phyloP scores from a whole-genome alignment of 2,888 invertebrate genomes.

The Ochropacha duplaris region DNA sequence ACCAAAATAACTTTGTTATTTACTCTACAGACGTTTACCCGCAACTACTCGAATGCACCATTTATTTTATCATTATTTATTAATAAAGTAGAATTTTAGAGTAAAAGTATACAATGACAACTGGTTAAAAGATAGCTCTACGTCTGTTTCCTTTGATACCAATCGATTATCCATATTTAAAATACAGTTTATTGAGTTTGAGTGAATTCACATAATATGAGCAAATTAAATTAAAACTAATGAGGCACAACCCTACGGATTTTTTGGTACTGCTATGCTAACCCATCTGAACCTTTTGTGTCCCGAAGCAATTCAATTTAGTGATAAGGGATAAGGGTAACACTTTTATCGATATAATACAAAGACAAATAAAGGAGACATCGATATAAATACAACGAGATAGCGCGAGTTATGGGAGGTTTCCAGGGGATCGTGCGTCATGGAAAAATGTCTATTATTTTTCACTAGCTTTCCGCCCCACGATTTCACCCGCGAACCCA shows the following conservation, averaged over 20 bases:
- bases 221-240: not conserved
- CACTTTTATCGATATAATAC: slow-evolving; percentile 49
- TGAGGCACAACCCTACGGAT: slow-evolving; percentile 41
- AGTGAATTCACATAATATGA: not conserved
- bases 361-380: slow-evolving; percentile 62
- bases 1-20: not conserved
- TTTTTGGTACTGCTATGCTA: slow-evolving; percentile 30
- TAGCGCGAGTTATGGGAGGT: slow-evolving; percentile 8
- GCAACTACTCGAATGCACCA: too few relatives aligned
- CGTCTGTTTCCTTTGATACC: too few relatives aligned
- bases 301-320: slow-evolving; percentile 72
- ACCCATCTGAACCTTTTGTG: slow-evolving; percentile 54
- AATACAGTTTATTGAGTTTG: too few relatives aligned
- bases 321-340: slow-evolving; percentile 63
- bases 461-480: too few relatives aligned
- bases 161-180: too few relatives aligned
- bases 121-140: too few relatives aligned
- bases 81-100: too few relatives aligned
- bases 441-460: not conserved
- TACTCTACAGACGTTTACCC: too few relatives aligned
- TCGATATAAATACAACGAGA: slow-evolving; percentile 43
- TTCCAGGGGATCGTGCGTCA: not conserved
- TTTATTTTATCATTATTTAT: too few relatives aligned
- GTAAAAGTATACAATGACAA: too few relatives aligned
- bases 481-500: too few relatives aligned